A percentile compares a stretch with the other conserved stretches of the same genome.
These are phyloP conservation scores for Epinotia ramella DNA, from an alignment of 2,888 invertebrate species.

Conservation along the genomic window DNA sequence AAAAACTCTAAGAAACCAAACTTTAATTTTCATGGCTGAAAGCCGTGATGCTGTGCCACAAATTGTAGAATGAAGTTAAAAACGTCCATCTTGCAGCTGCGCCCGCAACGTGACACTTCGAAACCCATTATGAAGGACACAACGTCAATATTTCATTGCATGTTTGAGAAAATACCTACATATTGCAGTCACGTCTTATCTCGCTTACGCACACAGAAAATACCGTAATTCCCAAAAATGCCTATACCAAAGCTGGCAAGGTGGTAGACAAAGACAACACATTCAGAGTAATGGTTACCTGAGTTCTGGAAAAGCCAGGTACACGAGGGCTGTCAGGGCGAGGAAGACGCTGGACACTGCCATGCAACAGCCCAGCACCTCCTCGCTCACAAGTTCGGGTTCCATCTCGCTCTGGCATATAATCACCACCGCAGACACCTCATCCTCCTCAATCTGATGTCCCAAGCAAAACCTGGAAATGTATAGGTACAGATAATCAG, in stretches of 20 bases:
- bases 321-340: conserved; percentile 63
- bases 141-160: too few relatives aligned
- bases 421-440: conserved; percentile 50
- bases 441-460: conserved; percentile 54
- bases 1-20: too few relatives aligned
- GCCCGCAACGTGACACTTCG: too few relatives aligned
- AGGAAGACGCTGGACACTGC: conserved; percentile 68
- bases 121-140: too few relatives aligned
- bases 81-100: too few relatives aligned
- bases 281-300: conserved; percentile 55
- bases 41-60: too few relatives aligned
- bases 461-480: conserved; percentile 66
- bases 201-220: too few relatives aligned
- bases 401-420: conserved; percentile 57
- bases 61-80: too few relatives aligned
- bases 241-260: not conserved
- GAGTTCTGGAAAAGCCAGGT: conserved; percentile 65
- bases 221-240: too few relatives aligned
- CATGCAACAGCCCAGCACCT: conserved; percentile 66
- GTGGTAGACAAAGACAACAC: not conserved
- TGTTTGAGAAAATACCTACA: too few relatives aligned
- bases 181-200: too few relatives aligned
- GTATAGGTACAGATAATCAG: not conserved
- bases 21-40: too few relatives aligned
- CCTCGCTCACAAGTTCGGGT: conserved; percentile 53